Evolutionary conservation across 2,888 invertebrate species (phyloP).

Genomic region (Apotomis turbidana): DNA sequence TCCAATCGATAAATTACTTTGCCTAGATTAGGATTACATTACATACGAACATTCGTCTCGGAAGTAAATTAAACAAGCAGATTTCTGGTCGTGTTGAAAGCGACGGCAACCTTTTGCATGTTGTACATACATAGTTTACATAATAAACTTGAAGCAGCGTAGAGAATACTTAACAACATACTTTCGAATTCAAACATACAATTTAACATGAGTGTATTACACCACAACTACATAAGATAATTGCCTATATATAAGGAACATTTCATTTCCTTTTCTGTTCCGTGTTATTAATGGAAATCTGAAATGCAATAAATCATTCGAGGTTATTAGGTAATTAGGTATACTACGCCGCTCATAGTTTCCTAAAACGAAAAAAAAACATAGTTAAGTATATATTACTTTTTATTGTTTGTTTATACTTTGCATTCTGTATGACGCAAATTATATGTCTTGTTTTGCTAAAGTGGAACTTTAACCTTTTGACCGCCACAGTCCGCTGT

Average conservation of each 20-base stretch:
- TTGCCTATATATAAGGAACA: slow-evolving; percentile 1
- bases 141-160: slow-evolving; percentile 27
- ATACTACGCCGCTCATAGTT: slow-evolving; percentile 7
- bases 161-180: slow-evolving; percentile 28
- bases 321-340: slow-evolving; percentile 17
- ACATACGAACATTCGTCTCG: no score
- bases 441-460: background rate
- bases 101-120: slow-evolving; percentile 1
- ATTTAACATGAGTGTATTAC: slow-evolving; percentile 33
- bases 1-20: no score
- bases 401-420: no score
- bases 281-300: slow-evolving; percentile 20
- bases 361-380: slow-evolving; percentile 6
- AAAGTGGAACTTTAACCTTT: background rate
- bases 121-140: slow-evolving; percentile 14
- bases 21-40: no score
- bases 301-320: slow-evolving; percentile 4
- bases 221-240: slow-evolving; percentile 1
- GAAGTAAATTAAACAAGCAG: slow-evolving; percentile 1
- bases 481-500: no score
- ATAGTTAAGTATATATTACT: background rate
- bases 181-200: slow-evolving; percentile 40
- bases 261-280: slow-evolving; percentile 16
- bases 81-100: slow-evolving; percentile 6
- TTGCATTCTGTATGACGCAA: slow-evolving; percentile 4